Base-by-base conservation (phyloP, 2,888 invertebrate genomes). In the Bombyx huttoni region DNA sequence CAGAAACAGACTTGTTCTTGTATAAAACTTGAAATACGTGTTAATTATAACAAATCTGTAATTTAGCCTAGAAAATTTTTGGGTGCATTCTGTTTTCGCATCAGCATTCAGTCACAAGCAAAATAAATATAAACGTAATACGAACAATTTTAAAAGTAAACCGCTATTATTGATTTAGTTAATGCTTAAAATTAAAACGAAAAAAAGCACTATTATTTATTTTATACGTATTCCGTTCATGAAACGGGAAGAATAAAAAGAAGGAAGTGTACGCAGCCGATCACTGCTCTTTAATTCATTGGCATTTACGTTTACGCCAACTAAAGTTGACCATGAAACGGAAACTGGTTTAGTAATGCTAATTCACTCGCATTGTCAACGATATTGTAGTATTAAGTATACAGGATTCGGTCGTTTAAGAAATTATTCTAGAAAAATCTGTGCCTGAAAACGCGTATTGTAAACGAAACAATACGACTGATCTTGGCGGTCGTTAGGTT, bases 241-340 rank as follows among this genome's bases (percentile, higher is more conserved):
- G 47, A 54, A 53, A 13, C 56, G 65, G 67, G 66, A 68, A 72
- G 60, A 60, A 46, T 52, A 48, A 57, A 53, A 63, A 73, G 56
- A 67, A 74, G 75, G 75, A 75, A 75, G 65, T 51, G 48, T 57
- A 58, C 57, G 56, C 61, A 58, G 68, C 70, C 61, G 61, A 67
- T 68, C 61, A 58, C 51, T 61, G 63, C 62, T 62, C 56, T 63
- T 64, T 40, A 63, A 66, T 61, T 58, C 57, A 57, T 58, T 79
- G 81, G 65, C 81, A 82, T 82, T 83, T 74, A 73, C 63, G 61
- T 65, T 57, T 59, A 40, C 40, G 40, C 40, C 9, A 65, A 68
- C 69, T 64, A 57, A 53, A 57, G 70, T 68, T 78, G 78, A 61
- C 84, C 82, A 62, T 82, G 83, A 83, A 68, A 61, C 59, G 56